Conservation (phyloP, 53 echinoderm and acorn worm species). For the Stichopus horrens region DNA sequence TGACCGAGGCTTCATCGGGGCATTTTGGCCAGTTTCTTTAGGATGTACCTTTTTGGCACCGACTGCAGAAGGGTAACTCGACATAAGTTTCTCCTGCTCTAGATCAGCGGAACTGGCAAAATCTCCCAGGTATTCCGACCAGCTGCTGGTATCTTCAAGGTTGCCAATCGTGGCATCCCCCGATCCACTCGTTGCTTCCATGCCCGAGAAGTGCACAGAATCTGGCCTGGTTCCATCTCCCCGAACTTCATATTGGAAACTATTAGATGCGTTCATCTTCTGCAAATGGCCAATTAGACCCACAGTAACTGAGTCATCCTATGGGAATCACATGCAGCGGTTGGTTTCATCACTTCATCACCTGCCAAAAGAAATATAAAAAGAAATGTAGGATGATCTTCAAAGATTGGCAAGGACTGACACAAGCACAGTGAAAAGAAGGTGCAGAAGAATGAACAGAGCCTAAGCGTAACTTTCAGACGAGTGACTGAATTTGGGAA, state of each 20-base stretch:
- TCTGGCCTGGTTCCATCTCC: background rate
- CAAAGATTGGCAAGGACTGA: too few species aligned
- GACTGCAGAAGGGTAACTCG: conserved; percentile 11
- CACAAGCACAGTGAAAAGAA: too few species aligned
- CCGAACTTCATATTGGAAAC: background rate
- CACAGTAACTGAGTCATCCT: too few species aligned
- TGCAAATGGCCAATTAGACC: too few species aligned
- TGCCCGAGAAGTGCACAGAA: background rate
- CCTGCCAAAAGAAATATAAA: too few species aligned
- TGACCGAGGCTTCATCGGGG: conserved; percentile 2
- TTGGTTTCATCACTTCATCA: too few species aligned
- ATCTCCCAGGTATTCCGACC: conserved; percentile 30
- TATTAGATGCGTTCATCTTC: too few species aligned
- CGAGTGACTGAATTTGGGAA: too few species aligned
- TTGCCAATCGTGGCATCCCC: background rate
- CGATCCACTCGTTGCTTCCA: background rate
- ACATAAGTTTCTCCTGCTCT: conserved; percentile 6
- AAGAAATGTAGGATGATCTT: too few species aligned
- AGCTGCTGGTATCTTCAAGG: background rate
- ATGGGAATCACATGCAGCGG: too few species aligned
- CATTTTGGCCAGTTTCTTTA: background rate
- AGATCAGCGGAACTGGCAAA: background rate
- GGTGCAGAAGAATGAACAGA: too few species aligned
- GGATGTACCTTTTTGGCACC: conserved; percentile 6
- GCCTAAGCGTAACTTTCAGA: too few species aligned